Percentiles rank a stretch among this genome's conserved stretches.
These are phyloP conservation scores for Laupala kohalensis DNA, from an alignment of 1,140 invertebrate species.

Conservation along the genomic window DNA sequence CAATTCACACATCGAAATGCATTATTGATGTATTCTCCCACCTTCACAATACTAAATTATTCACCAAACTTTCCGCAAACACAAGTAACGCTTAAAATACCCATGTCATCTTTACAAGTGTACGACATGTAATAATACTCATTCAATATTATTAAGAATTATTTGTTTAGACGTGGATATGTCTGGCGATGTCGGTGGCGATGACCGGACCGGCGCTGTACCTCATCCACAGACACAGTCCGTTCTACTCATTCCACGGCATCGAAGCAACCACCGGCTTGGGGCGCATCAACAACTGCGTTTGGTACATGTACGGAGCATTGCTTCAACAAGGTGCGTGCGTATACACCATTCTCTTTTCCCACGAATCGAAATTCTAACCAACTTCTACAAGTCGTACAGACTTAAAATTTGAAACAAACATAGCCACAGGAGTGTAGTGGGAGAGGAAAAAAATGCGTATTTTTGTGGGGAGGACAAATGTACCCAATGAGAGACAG, in stretches of 20 bases:
- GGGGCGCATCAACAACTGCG: slow-evolving; percentile 57
- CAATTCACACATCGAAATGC: no score
- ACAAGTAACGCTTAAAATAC: background rate
- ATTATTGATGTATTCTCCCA: no score
- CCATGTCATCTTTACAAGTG: background rate
- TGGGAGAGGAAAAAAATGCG: no score
- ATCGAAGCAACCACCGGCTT: slow-evolving; percentile 32
- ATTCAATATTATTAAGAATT: background rate
- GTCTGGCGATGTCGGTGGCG: slow-evolving; percentile 52
- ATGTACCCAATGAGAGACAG: no score
- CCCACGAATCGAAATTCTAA: no score
- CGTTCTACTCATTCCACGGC: slow-evolving; percentile 46
- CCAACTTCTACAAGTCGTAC: no score
- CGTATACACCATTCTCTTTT: background rate
- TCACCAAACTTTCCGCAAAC: background rate
- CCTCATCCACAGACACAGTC: slow-evolving; percentile 55
- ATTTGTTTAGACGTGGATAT: slow-evolving; percentile 62
- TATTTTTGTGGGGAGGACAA: no score
- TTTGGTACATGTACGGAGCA: slow-evolving; percentile 84
- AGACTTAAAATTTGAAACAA: no score
- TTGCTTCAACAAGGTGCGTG: slow-evolving; percentile 72
- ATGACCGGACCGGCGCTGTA: slow-evolving; percentile 69
- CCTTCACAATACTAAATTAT: background rate
- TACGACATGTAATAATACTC: no score
- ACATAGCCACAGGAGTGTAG: no score